Evolutionary conservation across 2,888 invertebrate species (phyloP).

Genomic region (Pammene aurita): DNA sequence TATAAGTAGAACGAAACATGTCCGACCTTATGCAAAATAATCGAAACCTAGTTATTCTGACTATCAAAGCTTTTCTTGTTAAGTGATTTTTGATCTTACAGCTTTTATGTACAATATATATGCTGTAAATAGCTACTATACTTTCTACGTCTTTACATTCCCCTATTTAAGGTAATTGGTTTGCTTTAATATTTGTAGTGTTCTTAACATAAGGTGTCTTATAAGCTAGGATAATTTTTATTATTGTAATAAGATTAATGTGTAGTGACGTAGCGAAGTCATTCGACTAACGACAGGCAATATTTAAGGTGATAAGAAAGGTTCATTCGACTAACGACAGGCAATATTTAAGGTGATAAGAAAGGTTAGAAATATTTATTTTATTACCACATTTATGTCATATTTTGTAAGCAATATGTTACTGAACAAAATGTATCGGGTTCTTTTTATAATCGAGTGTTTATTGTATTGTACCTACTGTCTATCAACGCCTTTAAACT

Average conservation of each 20-base stretch:
- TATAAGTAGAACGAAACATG: constrained; percentile 20
- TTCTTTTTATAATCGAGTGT: constrained; percentile 9
- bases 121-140: constrained; percentile 62
- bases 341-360: constrained; percentile 54
- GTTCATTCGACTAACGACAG: constrained; percentile 50
- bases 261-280: constrained; percentile 50
- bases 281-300: constrained; percentile 50
- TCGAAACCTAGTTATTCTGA: constrained; percentile 19
- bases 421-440: constrained; percentile 17
- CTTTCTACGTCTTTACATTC: constrained; percentile 65
- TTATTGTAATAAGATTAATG: constrained; percentile 49
- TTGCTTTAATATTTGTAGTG: constrained; percentile 71
- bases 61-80: constrained; percentile 21
- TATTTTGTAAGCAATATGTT: constrained; percentile 32
- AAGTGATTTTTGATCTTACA: constrained; percentile 27
- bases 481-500: not conserved
- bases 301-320: constrained; percentile 53
- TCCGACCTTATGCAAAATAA: constrained; percentile 24
- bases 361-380: constrained; percentile 56
- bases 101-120: constrained; percentile 57
- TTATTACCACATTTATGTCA: constrained; percentile 47
- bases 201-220: constrained; percentile 46
- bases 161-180: constrained; percentile 71
- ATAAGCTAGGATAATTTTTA: constrained; percentile 49
- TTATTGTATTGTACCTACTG: not conserved